Conservation (phyloP, 2,797 vertebrate genomes). For the Tolypeutes matacus region DNA sequence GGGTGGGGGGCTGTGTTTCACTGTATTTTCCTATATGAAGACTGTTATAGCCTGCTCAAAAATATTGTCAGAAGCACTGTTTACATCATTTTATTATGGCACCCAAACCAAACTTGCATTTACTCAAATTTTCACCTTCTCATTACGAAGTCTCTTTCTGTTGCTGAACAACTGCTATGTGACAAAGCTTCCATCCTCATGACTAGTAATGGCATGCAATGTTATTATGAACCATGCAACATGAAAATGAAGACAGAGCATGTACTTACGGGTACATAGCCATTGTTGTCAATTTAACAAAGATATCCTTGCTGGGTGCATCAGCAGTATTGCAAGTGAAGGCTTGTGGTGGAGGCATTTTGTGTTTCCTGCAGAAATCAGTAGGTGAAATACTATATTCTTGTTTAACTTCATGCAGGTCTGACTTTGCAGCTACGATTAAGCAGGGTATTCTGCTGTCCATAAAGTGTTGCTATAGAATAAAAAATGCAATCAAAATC, state of each 20-base stretch:
- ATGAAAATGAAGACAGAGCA: not conserved
- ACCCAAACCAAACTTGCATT: constrained; percentile 68
- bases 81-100: constrained; percentile 35
- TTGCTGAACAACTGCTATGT: constrained; percentile 87
- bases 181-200: constrained; percentile 79
- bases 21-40: not conserved
- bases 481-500: constrained; percentile 62
- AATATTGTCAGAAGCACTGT: constrained; percentile 23
- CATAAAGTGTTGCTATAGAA: constrained; percentile 95
- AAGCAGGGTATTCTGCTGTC: constrained; percentile 98
- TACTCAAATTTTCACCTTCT: constrained; percentile 78
- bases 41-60: constrained; percentile 58
- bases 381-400: constrained; percentile 93
- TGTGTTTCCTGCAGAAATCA: constrained; percentile 98
- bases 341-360: constrained; percentile 98
- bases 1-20: not conserved
- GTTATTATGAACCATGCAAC: constrained; percentile 84
- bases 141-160: constrained; percentile 86
- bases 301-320: constrained; percentile 95
- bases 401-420: constrained; percentile 96
- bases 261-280: constrained; percentile 99
- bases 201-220: constrained; percentile 87
- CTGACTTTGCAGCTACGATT: constrained; percentile 95
- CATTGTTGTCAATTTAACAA: constrained; percentile 98
- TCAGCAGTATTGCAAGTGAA: constrained; percentile 95